Evolutionary conservation across 2,888 invertebrate genomes (phyloP).

Genomic region (Tupiocoris notatus): DNA sequence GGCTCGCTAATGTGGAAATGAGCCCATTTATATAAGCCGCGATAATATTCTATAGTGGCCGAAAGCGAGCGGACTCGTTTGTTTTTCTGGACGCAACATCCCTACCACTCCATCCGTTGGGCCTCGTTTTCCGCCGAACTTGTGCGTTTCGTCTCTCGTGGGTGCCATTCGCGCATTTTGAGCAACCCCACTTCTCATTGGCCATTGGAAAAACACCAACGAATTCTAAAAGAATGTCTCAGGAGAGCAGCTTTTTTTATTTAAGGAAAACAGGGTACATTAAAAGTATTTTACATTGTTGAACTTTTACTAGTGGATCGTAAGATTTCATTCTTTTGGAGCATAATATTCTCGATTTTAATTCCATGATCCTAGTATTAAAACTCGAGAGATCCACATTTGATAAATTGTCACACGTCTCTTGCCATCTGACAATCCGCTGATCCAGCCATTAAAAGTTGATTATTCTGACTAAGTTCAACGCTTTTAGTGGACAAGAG

Average conservation of each 20-base stretch:
- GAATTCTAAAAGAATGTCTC: neutral
- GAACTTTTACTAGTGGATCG: too few species aligned
- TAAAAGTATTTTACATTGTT: too few species aligned
- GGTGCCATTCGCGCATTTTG: neutral
- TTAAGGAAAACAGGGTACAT: neutral
- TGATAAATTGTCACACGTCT: too few species aligned
- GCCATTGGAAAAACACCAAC: neutral
- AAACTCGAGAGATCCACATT: too few species aligned
- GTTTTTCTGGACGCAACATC: neutral
- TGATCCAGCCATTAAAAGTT: too few species aligned
- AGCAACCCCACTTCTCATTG: neutral
- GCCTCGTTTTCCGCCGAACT: neutral
- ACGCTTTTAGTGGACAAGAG: too few species aligned
- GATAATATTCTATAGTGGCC: slow-evolving; percentile 30
- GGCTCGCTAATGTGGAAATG: slow-evolving; percentile 39
- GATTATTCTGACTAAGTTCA: too few species aligned
- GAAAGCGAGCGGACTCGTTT: neutral
- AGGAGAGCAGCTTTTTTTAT: neutral
- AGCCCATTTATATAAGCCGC: slow-evolving; percentile 41
- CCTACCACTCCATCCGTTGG: too few species aligned
- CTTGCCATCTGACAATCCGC: too few species aligned
- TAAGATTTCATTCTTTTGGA: too few species aligned
- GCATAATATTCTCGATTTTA: too few species aligned
- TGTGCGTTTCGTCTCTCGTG: neutral
- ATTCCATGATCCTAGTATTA: too few species aligned